A percentile compares a stretch with the other conserved stretches of the same genome.
Evolutionary conservation across 2,113 vertebrate genomes (phyloP).

Genomic region (Perca schrenkii): DNA sequence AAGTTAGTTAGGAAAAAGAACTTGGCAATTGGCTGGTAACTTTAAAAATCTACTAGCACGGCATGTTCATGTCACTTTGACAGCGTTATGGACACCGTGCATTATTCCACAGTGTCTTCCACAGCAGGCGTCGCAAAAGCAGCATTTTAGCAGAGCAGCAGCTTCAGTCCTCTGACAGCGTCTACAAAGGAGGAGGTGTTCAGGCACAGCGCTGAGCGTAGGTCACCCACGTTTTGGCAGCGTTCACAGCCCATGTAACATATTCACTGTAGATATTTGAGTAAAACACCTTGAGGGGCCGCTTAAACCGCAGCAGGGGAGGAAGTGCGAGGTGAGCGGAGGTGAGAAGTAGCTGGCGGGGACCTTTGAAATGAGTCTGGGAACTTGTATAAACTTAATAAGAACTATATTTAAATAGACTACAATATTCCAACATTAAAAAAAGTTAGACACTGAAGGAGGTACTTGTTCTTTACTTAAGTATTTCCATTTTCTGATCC

Average conservation of each 20-base stretch:
- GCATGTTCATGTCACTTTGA: background rate
- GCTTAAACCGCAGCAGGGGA: conserved; percentile 35
- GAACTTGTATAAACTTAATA: background rate
- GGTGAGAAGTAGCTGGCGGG: background rate
- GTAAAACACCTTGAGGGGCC: background rate
- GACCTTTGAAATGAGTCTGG: background rate
- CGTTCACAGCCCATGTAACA: background rate
- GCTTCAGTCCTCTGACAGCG: background rate
- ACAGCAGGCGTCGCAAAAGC: background rate
- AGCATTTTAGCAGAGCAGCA: background rate
- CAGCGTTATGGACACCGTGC: background rate
- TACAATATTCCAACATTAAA: background rate
- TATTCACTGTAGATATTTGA: background rate
- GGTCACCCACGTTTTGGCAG: background rate
- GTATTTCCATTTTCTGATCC: background rate
- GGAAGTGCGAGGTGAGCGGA: background rate
- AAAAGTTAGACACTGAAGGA: background rate
- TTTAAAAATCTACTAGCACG: no score
- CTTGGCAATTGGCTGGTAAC: no score
- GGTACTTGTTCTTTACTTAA: background rate
- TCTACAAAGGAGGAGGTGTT: conserved; percentile 1
- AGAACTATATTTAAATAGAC: background rate
- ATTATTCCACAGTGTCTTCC: background rate
- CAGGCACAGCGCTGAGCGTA: background rate
- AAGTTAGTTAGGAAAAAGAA: no score